Base-by-base conservation (phyloP, 2,113 vertebrate genomes). In the Azemiops feae region DNA sequence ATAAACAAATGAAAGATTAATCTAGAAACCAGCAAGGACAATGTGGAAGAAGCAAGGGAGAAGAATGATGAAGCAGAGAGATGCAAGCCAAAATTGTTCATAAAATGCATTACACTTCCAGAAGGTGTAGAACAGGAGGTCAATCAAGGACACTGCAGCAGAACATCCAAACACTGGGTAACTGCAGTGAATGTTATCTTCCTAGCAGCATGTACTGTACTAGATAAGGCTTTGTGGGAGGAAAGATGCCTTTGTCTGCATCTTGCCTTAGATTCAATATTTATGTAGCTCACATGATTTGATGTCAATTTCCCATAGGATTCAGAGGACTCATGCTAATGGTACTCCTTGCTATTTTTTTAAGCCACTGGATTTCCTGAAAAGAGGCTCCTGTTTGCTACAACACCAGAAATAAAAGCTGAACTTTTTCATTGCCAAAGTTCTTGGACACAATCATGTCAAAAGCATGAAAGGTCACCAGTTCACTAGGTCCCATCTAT, bases 91-190 rank as follows among this genome's bases (percentile, higher is more conserved):
- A 52, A 92, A 92, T 0, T 0, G 60, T 93, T n/a, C 1, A 1
- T 39, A 92, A 94, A 91, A 87, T 34, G 95, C 94, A 91, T 95
- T 74, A 27, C 93, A 93, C 92, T 88, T 94, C 25, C 91, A 93
- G 91, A 96, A 91, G 92, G 92, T 95, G 90, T 1, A 45, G 95
- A 95, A 91, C 95, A 92, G 14, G 89, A 97, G 95, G 95, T 94
- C 96, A 96, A 91, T 91, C 96, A 94, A 97, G 97, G 96, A 97
- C 97, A 95, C 95, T 90, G 96, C 95, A 95, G 95, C 94, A 89
- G 89, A 93, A 89, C 92, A 92, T 91, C 54, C 93, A 88, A 92
- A 91, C 52, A 0, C 95, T 94, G 53, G 0, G 58, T 92, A 93
- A 91, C 93, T 30, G 91, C 1, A 0, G 92, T 95, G 95, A 96